Percentiles rank a stretch among this genome's conserved stretches.
Conservation (phyloP, 2,888 invertebrate species). For the Apodemia duryi region DNA sequence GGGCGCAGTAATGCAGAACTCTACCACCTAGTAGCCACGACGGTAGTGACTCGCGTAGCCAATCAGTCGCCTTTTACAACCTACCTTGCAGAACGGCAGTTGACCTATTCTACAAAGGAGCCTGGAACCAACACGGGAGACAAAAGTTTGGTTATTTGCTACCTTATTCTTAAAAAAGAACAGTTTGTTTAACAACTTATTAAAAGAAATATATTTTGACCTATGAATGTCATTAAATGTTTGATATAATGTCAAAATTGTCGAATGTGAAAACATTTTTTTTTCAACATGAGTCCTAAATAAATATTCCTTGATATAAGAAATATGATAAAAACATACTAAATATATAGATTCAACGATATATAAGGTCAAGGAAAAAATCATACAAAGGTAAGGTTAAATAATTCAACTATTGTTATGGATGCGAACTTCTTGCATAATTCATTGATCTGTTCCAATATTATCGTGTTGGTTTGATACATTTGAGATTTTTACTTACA, state of each 20-base stretch:
- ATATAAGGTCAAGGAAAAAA: slow-evolving; percentile 45
- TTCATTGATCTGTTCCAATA: slow-evolving; percentile 53
- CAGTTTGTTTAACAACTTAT: not conserved
- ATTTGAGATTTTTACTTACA: not conserved
- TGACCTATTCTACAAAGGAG: no score
- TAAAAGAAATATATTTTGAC: not conserved
- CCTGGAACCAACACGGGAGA: no score
- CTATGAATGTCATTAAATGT: not conserved
- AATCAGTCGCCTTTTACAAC: no score
- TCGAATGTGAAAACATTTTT: not conserved
- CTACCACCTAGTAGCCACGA: no score
- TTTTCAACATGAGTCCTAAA: not conserved
- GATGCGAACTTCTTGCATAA: slow-evolving; percentile 57
- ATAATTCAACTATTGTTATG: slow-evolving; percentile 48
- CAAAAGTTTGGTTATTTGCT: no score
- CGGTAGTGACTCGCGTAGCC: no score
- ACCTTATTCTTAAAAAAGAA: no score
- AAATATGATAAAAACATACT: not conserved
- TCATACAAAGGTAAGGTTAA: slow-evolving; percentile 54
- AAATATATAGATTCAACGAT: slow-evolving; percentile 24
- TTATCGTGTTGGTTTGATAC: not conserved
- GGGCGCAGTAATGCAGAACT: no score
- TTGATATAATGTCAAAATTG: not conserved
- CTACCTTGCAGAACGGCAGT: no score
- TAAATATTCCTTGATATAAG: not conserved